Base-by-base conservation (phyloP, 2,888 invertebrate genomes). In the Stenchaetothrips biformis region DNA sequence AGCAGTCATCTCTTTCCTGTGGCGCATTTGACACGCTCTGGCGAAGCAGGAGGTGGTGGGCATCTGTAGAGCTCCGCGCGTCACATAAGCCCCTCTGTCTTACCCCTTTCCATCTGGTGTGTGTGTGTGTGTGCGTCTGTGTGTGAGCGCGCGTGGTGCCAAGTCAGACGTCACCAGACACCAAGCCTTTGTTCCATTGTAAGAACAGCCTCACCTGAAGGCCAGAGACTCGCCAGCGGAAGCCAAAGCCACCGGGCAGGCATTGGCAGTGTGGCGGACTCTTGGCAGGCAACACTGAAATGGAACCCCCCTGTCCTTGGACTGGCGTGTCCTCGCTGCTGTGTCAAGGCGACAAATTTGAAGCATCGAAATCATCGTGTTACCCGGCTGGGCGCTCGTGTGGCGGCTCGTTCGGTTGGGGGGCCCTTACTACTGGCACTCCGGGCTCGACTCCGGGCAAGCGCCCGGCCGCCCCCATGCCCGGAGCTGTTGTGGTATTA, bases 121-220 rank as follows among this genome's bases (percentile, higher is more conserved):
- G 8, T 7, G 53, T 53, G 53, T 11, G 53, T 53, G 53, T 53
- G 53, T 53, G 53, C 13, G 53, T 53, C 13, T 53, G 8, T 7
- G 53, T 53, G 53, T 11, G 53, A 4, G 53, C 18, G 8, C 4
- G 53, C 6, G 67, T n/a, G n/a, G 7, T 25, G 67, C 67, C 67
- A 11, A 25, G 11, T n/a, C 67, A 74, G 67, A 74, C 67, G 67
- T 74, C 67, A 74, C 25, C 67, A 74, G 67, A 74, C 67, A 74
- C 67, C 67, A 11, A 25, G n/a, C 59, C 25, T 74, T 74, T 74
- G 67, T 74, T 74, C 67, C 67, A 74, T 21, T 74, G 67, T 74
- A 74, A 74, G 67, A 25, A 21, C 25, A 74, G 67, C 67, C 67
- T 74, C 67, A 74, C 67, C 67, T 25, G 67, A 74, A 74, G 67